These are phyloP conservation scores for Rhinolophus sinicus DNA, from an alignment of 2,113 vertebrate species.

Conservation along the genomic window DNA sequence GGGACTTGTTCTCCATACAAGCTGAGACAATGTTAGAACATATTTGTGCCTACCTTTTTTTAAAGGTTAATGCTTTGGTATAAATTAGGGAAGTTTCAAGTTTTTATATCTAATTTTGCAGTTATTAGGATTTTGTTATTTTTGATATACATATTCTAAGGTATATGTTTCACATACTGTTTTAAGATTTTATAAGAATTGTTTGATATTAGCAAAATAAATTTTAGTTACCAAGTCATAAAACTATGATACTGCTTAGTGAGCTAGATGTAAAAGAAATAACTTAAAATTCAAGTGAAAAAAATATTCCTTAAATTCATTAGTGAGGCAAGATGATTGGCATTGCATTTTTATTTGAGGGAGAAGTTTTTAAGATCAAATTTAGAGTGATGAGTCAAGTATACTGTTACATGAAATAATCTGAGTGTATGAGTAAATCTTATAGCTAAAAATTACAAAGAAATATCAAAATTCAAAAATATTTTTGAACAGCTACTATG, in stretches of 20 bases:
- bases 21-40: background rate
- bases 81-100: background rate
- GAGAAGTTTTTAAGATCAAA: constrained; percentile 34
- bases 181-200: constrained; percentile 45
- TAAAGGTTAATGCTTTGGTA: background rate
- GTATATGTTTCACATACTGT: background rate
- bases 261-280: constrained; percentile 29
- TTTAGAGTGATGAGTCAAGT: constrained; percentile 27
- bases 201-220: constrained; percentile 12
- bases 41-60: constrained; percentile 28
- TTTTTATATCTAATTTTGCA: constrained; percentile 24
- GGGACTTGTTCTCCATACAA: background rate
- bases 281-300: constrained; percentile 7
- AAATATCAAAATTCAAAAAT: constrained; percentile 43
- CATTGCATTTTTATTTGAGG: background rate
- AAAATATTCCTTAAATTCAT: constrained; percentile 6
- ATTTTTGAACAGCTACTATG: background rate
- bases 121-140: constrained; percentile 36
- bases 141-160: background rate
- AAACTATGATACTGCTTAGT: background rate
- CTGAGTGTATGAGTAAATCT: constrained; percentile 25
- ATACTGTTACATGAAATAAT: background rate
- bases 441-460: background rate
- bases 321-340: background rate
- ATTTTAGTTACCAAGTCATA: constrained; percentile 43